These are phyloP conservation scores for Fragum whitleyi DNA, from an alignment of 2,888 invertebrate species.

Conservation along the genomic window DNA sequence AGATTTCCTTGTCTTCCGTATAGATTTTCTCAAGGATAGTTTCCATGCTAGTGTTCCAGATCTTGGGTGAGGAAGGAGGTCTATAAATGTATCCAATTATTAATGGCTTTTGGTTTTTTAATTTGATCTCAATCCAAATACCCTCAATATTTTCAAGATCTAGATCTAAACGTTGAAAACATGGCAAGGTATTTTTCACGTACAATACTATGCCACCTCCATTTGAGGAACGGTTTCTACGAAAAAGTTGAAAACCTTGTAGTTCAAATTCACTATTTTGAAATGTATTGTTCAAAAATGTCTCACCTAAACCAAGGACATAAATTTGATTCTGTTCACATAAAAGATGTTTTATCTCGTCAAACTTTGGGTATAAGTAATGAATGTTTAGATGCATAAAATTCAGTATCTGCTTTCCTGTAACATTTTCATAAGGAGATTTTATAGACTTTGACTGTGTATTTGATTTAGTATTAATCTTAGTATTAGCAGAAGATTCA, in stretches of 20 bases:
- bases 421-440: no score
- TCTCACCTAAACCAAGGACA: no score
- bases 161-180: not conserved
- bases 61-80: constrained; percentile 12
- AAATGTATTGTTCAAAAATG: not conserved
- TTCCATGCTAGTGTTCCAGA: constrained; percentile 19
- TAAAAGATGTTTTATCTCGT: no score
- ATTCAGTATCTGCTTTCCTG: no score
- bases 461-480: no score
- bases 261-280: not conserved
- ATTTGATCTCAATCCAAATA: constrained; percentile 28
- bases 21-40: not conserved
- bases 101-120: constrained; percentile 13
- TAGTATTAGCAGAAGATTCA: no score
- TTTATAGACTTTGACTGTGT: no score
- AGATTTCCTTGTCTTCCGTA: not conserved
- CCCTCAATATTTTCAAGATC: not conserved
- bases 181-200: not conserved
- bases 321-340: no score
- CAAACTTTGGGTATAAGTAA: no score
- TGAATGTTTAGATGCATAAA: no score
- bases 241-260: not conserved
- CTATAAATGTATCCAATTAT: constrained; percentile 29
- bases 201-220: not conserved
- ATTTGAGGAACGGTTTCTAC: not conserved